Evolutionary conservation across 1,140 invertebrate species (phyloP).

Genomic region (Lasaia peninsularis): DNA sequence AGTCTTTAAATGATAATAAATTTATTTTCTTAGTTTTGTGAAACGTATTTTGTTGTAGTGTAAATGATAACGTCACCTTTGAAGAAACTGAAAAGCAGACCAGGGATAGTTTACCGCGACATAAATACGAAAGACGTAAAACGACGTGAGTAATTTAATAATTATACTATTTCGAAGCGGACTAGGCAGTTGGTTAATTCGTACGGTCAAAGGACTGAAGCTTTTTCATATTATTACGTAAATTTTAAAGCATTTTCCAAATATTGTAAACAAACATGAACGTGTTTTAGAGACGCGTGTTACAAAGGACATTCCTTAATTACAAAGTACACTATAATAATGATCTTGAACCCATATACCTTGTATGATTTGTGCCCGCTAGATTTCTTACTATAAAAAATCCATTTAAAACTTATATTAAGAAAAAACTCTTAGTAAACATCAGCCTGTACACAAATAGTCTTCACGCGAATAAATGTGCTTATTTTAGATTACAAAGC

Average conservation of each 20-base stretch:
- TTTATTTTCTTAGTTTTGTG: no score
- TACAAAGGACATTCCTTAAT: not conserved
- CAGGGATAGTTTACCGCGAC: no score
- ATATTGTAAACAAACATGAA: not conserved
- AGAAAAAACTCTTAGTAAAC: conserved; percentile 5
- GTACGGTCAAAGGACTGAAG: not conserved
- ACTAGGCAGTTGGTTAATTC: not conserved
- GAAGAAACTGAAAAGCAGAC: no score
- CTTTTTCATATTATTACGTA: not conserved
- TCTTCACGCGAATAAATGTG: not conserved
- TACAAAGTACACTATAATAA: not conserved
- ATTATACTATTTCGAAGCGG: no score
- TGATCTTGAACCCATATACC: not conserved
- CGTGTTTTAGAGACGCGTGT: not conserved
- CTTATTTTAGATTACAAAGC: not conserved
- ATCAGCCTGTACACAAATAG: conserved; percentile 8
- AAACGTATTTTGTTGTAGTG: no score
- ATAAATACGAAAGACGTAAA: no score
- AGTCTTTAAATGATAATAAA: no score
- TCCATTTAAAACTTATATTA: not conserved
- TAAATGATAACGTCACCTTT: no score
- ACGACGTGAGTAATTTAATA: no score
- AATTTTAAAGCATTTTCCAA: not conserved
- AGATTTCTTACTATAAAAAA: conserved; percentile 3
- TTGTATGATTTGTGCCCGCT: conserved; percentile 12